Evolutionary conservation across 1,140 invertebrate species (phyloP).

Genomic region (Arctopsyche grandis): DNA sequence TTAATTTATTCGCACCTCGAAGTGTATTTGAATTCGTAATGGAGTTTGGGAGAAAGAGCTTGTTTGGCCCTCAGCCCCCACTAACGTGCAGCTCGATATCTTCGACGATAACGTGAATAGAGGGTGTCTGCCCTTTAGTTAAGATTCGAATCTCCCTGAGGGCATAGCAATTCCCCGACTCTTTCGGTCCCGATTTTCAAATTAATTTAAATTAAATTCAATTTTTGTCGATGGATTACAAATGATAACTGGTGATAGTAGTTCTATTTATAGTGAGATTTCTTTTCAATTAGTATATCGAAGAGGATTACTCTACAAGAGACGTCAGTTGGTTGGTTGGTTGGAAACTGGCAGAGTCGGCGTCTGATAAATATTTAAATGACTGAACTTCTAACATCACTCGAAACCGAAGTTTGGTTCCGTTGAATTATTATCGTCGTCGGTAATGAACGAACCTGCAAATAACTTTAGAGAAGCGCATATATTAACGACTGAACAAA

Average conservation of each 20-base stretch:
- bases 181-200: too few species aligned
- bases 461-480: slow-evolving; percentile 32
- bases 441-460: slow-evolving; percentile 41
- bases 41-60: slow-evolving; percentile 7
- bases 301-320: slow-evolving; percentile 16
- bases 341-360: slow-evolving; percentile 35
- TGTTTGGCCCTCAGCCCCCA: not conserved
- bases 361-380: slow-evolving; percentile 54
- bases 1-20: slow-evolving; percentile 35
- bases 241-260: not conserved
- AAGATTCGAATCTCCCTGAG: not conserved
- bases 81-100: not conserved
- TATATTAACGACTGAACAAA: slow-evolving; percentile 11
- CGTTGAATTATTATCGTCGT: slow-evolving; percentile 50
- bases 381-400: slow-evolving; percentile 49
- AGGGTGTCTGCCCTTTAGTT: not conserved
- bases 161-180: too few species aligned
- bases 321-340: slow-evolving; percentile 45
- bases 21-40: slow-evolving; percentile 37
- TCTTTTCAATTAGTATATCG: not conserved
- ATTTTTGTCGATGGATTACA: too few species aligned
- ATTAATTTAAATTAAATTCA: too few species aligned
- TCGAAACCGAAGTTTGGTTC: slow-evolving; percentile 39
- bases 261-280: not conserved
- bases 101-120: not conserved